These are phyloP conservation scores for Chloroceryle inda DNA, from an alignment of 2,797 vertebrate genomes.

Conservation along the genomic window DNA sequence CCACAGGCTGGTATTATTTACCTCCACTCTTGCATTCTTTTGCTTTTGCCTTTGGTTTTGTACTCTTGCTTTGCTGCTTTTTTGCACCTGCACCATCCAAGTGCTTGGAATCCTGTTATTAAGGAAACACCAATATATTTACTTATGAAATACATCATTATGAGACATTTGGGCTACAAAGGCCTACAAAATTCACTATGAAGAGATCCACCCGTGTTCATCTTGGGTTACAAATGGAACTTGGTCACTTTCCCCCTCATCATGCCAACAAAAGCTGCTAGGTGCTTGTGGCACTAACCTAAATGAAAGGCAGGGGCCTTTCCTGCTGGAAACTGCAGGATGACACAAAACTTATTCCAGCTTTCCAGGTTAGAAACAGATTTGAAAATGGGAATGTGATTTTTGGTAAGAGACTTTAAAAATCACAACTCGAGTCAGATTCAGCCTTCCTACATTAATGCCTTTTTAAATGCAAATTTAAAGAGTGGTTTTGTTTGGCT, in stretches of 20 bases:
- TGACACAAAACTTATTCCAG: not conserved
- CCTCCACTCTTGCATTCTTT: not conserved
- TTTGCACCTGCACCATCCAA: not conserved
- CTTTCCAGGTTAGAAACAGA: not conserved
- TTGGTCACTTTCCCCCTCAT: not conserved
- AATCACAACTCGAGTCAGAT: not conserved
- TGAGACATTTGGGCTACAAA: not conserved
- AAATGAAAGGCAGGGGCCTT: not conserved
- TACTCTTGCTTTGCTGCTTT: not conserved
- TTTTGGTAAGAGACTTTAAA: not conserved
- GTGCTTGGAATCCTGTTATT: not conserved
- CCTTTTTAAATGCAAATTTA: constrained; percentile 9
- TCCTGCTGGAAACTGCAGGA: not conserved
- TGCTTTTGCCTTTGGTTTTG: not conserved
- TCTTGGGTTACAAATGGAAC: not conserved
- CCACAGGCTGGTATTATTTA: not conserved
- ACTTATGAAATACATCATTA: not conserved
- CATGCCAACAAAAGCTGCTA: not conserved
- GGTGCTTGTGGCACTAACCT: not conserved
- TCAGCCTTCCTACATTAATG: not conserved
- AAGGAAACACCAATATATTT: not conserved
- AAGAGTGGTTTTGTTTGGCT: not conserved
- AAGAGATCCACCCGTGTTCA: not conserved
- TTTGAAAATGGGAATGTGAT: not conserved
- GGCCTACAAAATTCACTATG: not conserved